Evolutionary conservation across 2,113 vertebrate genomes (phyloP).

Genomic region (Chrysochloris asiatica): DNA sequence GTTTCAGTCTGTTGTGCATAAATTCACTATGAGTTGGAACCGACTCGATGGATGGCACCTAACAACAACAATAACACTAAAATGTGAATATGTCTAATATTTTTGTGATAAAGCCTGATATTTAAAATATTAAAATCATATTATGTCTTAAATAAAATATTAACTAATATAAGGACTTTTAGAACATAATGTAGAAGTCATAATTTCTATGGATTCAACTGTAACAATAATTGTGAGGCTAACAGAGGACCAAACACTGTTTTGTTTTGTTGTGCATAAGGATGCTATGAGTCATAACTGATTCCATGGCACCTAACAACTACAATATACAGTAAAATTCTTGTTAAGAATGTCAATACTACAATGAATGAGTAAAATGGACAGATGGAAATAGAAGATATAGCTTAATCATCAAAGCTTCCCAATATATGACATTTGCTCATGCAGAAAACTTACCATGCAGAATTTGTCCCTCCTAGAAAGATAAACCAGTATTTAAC

Average conservation of each 20-base stretch:
- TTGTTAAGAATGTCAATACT: not conserved
- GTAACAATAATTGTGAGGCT: too few relatives aligned
- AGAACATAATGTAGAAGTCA: constrained; percentile 4
- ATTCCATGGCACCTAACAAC: too few relatives aligned
- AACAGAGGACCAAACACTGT: too few relatives aligned
- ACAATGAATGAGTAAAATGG: not conserved
- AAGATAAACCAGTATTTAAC: constrained; percentile 33
- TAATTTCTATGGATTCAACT: too few relatives aligned
- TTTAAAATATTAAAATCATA: constrained; percentile 53
- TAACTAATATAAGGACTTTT: not conserved
- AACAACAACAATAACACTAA: too few relatives aligned
- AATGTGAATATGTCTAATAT: not conserved
- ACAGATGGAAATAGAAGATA: constrained; percentile 12
- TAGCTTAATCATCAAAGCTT: constrained; percentile 33
- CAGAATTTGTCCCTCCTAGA: constrained; percentile 40
- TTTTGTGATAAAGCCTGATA: not conserved
- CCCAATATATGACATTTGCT: not conserved
- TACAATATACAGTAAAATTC: constrained; percentile 41
- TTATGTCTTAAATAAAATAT: constrained; percentile 38
- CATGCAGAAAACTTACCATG: constrained; percentile 5
- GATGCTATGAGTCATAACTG: too few relatives aligned
- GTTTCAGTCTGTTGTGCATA: too few relatives aligned
- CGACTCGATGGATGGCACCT: too few relatives aligned
- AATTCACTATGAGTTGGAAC: too few relatives aligned
- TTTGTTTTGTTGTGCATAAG: too few relatives aligned